phyloP scores from a whole-genome alignment of 2,797 vertebrate species.

The Odontamblyopus rebecca region DNA sequence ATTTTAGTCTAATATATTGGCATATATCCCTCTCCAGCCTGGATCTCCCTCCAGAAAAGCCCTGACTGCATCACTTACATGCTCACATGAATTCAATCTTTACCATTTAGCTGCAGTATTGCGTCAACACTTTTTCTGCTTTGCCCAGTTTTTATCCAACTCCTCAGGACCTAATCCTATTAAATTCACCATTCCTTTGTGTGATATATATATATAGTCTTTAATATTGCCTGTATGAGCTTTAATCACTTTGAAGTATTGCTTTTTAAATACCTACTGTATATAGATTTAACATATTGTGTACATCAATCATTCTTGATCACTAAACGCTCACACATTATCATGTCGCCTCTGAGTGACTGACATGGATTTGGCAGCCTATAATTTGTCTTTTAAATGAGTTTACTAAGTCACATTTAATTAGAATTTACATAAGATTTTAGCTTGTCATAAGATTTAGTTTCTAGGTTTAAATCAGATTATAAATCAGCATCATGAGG shows the following conservation, averaged over 20 bases:
- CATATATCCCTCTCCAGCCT: not conserved
- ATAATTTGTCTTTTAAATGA: not conserved
- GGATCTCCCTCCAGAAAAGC: not conserved
- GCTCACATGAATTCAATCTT: constrained; percentile 3
- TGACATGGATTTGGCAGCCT: not conserved
- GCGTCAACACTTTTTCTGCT: constrained; percentile 42
- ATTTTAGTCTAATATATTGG: not conserved
- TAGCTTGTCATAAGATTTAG: too few relatives aligned
- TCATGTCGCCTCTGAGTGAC: not conserved
- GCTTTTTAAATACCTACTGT: not conserved
- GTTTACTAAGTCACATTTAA: not conserved
- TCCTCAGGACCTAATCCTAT: constrained; percentile 41
- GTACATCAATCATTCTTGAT: not conserved
- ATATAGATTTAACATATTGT: not conserved
- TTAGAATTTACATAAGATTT: not conserved
- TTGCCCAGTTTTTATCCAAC: constrained; percentile 29
- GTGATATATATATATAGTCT: constrained; percentile 23
- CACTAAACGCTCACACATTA: not conserved
- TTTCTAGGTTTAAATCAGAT: too few relatives aligned
- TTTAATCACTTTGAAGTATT: constrained; percentile 24
- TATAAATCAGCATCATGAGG: too few relatives aligned
- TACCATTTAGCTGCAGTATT: constrained; percentile 24
- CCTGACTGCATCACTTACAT: not conserved
- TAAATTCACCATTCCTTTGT: constrained; percentile 35
- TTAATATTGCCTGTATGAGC: constrained; percentile 20